Percentiles rank a stretch among this genome's conserved stretches.
Evolutionary conservation across 2,797 vertebrate species (phyloP).

Genomic region (Pelodytes ibericus): DNA sequence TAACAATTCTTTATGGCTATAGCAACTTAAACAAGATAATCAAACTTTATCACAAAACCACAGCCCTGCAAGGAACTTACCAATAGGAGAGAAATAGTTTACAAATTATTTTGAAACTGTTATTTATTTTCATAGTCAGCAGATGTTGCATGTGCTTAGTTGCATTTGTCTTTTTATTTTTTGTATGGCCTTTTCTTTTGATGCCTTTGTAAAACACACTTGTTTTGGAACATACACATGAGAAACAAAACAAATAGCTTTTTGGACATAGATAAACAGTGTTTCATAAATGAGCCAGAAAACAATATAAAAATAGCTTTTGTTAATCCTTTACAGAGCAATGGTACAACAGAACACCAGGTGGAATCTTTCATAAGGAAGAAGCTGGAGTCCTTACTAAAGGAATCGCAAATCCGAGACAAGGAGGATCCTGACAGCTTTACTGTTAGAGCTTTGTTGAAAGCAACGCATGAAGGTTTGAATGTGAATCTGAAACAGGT

Average conservation of each 20-base stretch:
- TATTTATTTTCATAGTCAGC: too few relatives aligned
- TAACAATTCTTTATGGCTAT: too few relatives aligned
- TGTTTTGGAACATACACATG: slow-evolving; percentile 6
- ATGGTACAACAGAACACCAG: slow-evolving; percentile 85
- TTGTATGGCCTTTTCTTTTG: background rate
- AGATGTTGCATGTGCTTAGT: background rate
- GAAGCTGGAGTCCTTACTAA: slow-evolving; percentile 94
- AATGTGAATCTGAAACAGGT: slow-evolving; percentile 92
- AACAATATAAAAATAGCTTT: slow-evolving; percentile 33
- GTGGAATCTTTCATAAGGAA: slow-evolving; percentile 94
- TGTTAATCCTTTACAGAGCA: slow-evolving; percentile 76
- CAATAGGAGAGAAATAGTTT: too few relatives aligned
- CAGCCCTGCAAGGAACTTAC: too few relatives aligned
- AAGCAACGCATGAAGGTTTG: slow-evolving; percentile 91
- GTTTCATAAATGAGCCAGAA: slow-evolving; percentile 31
- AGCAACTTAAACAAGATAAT: too few relatives aligned
- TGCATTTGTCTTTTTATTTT: slow-evolving; percentile 20
- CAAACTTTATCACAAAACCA: too few relatives aligned
- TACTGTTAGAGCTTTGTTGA: slow-evolving; percentile 91
- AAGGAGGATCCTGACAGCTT: slow-evolving; percentile 96
- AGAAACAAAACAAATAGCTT: background rate
- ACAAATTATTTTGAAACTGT: too few relatives aligned
- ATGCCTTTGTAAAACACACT: background rate
- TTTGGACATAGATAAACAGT: slow-evolving; percentile 2
- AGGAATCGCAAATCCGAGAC: slow-evolving; percentile 93